Conservation (phyloP, 2,113 vertebrate species). For the Perca flavescens region DNA sequence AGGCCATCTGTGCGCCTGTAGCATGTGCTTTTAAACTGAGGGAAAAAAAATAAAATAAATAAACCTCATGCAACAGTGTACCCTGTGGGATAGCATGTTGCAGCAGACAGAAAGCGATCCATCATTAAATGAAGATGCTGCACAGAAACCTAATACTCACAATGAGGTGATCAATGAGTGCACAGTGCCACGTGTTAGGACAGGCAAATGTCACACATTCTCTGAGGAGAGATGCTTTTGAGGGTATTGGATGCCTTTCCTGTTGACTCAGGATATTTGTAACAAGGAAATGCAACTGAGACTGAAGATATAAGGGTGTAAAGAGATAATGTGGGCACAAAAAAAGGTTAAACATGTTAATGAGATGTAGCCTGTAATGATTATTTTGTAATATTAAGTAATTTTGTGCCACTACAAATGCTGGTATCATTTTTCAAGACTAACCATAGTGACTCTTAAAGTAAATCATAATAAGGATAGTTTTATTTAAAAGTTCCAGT, state of each 20-base stretch:
- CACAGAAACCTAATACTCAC: slow-evolving; percentile 45
- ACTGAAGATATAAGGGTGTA: slow-evolving; percentile 5
- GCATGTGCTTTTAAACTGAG: slow-evolving; percentile 36
- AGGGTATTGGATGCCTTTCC: slow-evolving; percentile 30
- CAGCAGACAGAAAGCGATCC: slow-evolving; percentile 38
- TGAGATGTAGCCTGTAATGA: neutral
- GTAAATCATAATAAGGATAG: neutral
- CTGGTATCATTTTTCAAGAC: neutral
- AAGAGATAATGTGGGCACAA: neutral
- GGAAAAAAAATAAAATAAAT: neutral
- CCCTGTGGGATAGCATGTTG: slow-evolving; percentile 42
- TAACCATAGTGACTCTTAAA: neutral
- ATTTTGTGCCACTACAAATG: neutral
- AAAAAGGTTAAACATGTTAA: neutral
- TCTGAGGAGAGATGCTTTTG: slow-evolving; percentile 5
- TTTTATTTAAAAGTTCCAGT: neutral
- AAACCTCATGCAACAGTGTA: slow-evolving; percentile 40
- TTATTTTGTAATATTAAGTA: neutral
- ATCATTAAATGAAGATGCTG: slow-evolving; percentile 52
- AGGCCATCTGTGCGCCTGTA: slow-evolving; percentile 52
- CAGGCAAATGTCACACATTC: slow-evolving; percentile 56
- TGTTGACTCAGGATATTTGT: slow-evolving; percentile 33
- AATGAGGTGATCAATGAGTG: slow-evolving; percentile 63
- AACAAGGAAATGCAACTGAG: slow-evolving; percentile 2
- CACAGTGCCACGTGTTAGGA: slow-evolving; percentile 5